phyloP scores from a whole-genome alignment of 2,888 invertebrate species.

The Minunthozetes semirufus region DNA sequence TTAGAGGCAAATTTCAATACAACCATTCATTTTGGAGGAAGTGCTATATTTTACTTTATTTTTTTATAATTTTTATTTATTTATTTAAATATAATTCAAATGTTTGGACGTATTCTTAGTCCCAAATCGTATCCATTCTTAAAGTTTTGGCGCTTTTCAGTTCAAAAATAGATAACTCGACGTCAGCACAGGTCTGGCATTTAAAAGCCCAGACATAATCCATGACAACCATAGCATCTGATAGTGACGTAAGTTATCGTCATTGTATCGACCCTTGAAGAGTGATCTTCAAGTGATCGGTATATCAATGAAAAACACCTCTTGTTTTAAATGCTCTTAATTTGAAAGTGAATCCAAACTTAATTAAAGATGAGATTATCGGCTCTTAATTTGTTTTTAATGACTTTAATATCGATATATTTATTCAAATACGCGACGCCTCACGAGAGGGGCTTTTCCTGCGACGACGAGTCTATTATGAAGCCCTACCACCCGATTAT shows the following conservation, averaged over 20 bases:
- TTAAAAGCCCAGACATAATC: not conserved
- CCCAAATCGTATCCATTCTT: not conserved
- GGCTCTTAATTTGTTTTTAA: not conserved
- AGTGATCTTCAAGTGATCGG: too few relatives aligned
- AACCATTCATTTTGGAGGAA: too few relatives aligned
- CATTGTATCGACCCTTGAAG: too few relatives aligned
- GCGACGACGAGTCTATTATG: not conserved
- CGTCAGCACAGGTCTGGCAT: not conserved
- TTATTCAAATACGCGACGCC: not conserved
- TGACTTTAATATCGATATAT: not conserved
- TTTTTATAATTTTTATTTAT: too few relatives aligned
- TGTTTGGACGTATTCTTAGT: too few relatives aligned
- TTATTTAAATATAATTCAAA: too few relatives aligned
- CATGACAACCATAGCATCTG: not conserved
- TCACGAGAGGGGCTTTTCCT: slow-evolving; percentile 4
- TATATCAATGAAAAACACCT: too few relatives aligned
- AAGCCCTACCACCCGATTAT: not conserved
- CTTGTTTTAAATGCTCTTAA: too few relatives aligned
- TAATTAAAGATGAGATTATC: not conserved
- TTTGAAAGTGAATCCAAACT: not conserved
- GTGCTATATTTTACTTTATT: too few relatives aligned
- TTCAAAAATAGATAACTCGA: not conserved
- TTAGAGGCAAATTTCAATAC: too few relatives aligned
- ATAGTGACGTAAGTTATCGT: not conserved
- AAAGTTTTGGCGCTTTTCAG: not conserved